phyloP scores from a whole-genome alignment of 2,888 invertebrate species.

The Acanthococcus lagerstroemiae region DNA sequence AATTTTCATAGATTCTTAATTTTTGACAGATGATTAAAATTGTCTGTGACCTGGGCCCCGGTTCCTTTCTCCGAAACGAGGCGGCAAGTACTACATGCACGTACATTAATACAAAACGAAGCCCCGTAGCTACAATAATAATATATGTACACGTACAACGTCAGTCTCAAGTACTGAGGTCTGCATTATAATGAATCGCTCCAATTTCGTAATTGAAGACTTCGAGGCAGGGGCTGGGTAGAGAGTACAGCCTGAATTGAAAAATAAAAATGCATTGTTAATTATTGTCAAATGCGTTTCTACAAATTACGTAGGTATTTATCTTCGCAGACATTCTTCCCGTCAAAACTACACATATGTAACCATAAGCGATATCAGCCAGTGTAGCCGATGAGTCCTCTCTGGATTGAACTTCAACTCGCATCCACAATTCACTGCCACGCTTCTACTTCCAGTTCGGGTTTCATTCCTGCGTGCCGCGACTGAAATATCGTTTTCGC shows the following conservation, averaged over 20 bases:
- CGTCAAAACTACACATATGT: neutral
- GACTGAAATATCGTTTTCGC: no score
- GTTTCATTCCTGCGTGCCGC: no score
- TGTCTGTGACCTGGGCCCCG: neutral
- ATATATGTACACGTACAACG: neutral
- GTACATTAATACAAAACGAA: no score
- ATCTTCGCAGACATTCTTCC: neutral
- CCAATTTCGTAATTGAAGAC: neutral
- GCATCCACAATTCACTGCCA: no score
- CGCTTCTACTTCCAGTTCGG: no score
- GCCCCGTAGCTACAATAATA: neutral
- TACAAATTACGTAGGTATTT: neutral
- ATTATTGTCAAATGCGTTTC: neutral
- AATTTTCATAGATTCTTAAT: neutral
- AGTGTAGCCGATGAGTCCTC: no score
- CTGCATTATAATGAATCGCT: neutral
- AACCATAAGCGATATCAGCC: no score
- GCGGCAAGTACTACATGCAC: no score
- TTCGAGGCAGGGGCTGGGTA: no score
- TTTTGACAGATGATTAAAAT: neutral
- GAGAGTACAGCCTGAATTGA: neutral
- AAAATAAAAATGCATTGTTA: neutral
- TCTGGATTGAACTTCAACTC: no score
- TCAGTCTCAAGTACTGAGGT: neutral
- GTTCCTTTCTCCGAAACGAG: neutral